These are phyloP conservation scores for Onychomys torridus DNA, from an alignment of 2,797 vertebrate genomes.

Conservation along the genomic window DNA sequence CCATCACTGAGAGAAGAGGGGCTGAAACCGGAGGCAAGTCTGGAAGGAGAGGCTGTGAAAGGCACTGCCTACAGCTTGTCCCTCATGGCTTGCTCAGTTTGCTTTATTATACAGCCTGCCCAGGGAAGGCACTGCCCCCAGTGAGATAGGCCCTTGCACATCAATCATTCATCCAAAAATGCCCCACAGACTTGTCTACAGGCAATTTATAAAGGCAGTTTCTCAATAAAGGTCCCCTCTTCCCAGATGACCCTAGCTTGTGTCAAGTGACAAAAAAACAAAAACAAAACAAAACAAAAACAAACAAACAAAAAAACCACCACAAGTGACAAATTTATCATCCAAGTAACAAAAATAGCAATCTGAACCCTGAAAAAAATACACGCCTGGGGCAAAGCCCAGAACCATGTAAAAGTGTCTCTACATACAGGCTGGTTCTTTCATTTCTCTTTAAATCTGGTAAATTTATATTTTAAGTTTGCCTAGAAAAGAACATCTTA, in stretches of 20 bases:
- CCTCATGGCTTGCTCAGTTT: neutral
- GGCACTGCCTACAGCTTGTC: neutral
- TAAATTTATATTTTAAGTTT: neutral
- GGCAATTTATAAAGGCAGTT: neutral
- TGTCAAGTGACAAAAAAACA: neutral
- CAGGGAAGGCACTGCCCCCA: neutral
- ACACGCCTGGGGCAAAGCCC: neutral
- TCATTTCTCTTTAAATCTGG: neutral
- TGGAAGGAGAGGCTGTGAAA: no score
- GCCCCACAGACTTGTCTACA: neutral
- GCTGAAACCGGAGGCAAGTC: no score
- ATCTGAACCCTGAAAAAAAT: no score
- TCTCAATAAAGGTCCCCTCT: neutral
- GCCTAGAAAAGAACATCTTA: neutral
- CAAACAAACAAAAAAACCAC: no score
- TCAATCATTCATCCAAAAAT: neutral
- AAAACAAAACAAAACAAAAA: no score
- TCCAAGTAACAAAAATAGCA: neutral
- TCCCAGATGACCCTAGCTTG: neutral
- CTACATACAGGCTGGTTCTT: neutral
- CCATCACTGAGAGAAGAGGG: neutral
- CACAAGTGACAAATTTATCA: neutral
- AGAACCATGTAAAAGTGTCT: neutral
- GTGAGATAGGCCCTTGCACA: neutral
- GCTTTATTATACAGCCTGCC: neutral